Base-by-base conservation (phyloP, 2,797 vertebrate genomes). In the Sphenodon punctatus region DNA sequence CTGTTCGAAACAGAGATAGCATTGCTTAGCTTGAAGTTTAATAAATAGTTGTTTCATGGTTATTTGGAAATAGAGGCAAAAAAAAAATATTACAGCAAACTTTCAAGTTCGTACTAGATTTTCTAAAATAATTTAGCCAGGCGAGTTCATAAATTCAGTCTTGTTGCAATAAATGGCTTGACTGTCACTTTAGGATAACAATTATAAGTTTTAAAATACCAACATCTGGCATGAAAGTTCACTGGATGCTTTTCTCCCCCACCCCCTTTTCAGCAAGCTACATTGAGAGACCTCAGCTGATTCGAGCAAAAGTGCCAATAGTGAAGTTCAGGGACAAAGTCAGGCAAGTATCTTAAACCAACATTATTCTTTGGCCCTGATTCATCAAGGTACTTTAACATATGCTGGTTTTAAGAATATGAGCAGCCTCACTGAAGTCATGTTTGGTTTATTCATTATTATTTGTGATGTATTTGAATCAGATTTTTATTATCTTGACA, bases 231-330 rank as follows among this genome's bases (percentile, higher is more conserved):
- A 2, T 71, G 58, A 81, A 69, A 77, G 16, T 46, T 89, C 49
- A 88, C 12, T 34, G 19, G n/a, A 53, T 56, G 32, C 81, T 66
- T 87, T 87, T 70, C 45, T 83, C 25, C 3, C 3, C 49, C 49
- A 15, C 13, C 34, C 12, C 11, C 5, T 17, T 82, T 93, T 88
- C 78, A 96, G 96, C 94, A 76, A 65, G 68, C 63, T 96, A 98
- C 90, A 95, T 99, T 82, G 97, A 97, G 76, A 96, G 91, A 95
- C 96, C 96, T 94, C 97, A 97, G 86, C 96, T 99, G 91, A 99
- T 99, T 93, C 95, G 95, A 95, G 98, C 98, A 89, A 99, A 98
- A 97, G 98, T 99, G 93, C 98, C 98, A 75, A 99, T 99, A 95
- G 97, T 99, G 90, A 98, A 97, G 93, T 99, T 99, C 97, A 97